Evolutionary conservation across 2,888 invertebrate species (phyloP).

Genomic region (Trachelus troglodyta): DNA sequence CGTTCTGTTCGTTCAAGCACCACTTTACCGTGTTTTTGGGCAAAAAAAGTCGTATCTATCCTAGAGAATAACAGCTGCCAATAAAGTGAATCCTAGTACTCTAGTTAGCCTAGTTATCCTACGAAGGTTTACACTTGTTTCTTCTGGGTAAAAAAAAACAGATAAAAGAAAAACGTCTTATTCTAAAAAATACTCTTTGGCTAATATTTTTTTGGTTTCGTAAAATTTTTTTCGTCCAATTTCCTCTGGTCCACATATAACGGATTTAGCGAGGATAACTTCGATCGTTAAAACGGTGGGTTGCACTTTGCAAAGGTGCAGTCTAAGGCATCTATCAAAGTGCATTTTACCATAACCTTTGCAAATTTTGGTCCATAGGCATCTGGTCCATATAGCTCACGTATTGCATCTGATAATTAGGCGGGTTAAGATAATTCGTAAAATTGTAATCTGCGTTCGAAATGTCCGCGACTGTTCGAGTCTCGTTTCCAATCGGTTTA

Average conservation of each 20-base stretch:
- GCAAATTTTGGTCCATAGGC: constrained; percentile 55
- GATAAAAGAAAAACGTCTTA: neutral
- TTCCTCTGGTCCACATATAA: neutral
- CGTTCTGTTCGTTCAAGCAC: constrained; percentile 40
- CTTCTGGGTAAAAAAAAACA: constrained; percentile 13
- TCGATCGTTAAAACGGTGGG: neutral
- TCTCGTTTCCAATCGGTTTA: constrained; percentile 39
- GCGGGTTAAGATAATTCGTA: constrained; percentile 49
- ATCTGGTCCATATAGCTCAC: constrained; percentile 58
- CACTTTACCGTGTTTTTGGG: constrained; percentile 34
- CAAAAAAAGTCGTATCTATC: constrained; percentile 38
- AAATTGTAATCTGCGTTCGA: constrained; percentile 50
- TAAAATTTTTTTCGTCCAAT: neutral
- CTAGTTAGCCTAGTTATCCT: constrained; percentile 21
- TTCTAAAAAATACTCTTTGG: constrained; percentile 23
- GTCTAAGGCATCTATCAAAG: neutral
- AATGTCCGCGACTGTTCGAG: constrained; percentile 44
- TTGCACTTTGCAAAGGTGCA: neutral
- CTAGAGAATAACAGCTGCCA: constrained; percentile 30
- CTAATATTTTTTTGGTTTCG: constrained; percentile 6
- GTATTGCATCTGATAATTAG: constrained; percentile 59
- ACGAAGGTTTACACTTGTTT: constrained; percentile 15
- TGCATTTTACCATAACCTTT: constrained; percentile 55
- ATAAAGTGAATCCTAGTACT: constrained; percentile 27
- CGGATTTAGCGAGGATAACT: neutral